Evolutionary conservation across 2,888 invertebrate genomes (phyloP).

Genomic region (Nasonia oneida): DNA sequence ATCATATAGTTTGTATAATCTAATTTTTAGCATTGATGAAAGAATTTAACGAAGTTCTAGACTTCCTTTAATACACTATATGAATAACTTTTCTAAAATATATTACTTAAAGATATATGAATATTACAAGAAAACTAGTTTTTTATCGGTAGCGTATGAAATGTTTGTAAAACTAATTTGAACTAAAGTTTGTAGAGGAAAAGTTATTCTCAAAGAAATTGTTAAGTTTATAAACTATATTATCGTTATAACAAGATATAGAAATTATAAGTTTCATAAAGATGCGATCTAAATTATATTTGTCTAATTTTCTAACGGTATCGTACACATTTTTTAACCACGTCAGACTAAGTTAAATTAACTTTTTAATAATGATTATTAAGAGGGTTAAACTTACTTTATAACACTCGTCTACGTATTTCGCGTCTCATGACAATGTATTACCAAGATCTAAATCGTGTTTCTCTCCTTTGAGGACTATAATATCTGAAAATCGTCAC

Average conservation of each 20-base stretch:
- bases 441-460: background rate
- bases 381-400: background rate
- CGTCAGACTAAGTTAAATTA: background rate
- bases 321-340: too few species aligned
- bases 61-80: slow-evolving; percentile 36
- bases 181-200: background rate
- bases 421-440: background rate
- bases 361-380: background rate
- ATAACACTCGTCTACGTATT: background rate
- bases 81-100: slow-evolving; percentile 46
- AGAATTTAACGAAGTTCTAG: slow-evolving; percentile 30
- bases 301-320: slow-evolving; percentile 2
- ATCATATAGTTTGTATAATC: slow-evolving; percentile 21
- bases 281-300: background rate
- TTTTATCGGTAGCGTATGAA: slow-evolving; percentile 35
- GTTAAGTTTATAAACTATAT: slow-evolving; percentile 10
- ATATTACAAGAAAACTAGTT: slow-evolving; percentile 37
- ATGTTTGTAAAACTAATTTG: slow-evolving; percentile 20
- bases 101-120: slow-evolving; percentile 13
- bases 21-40: slow-evolving; percentile 41
- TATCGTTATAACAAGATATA: background rate
- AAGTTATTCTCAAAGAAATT: slow-evolving; percentile 22
- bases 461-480: slow-evolving; percentile 10
- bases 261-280: background rate
- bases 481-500: background rate